Percentiles rank a stretch among this genome's conserved stretches.
phyloP scores from a whole-genome alignment of 37 sponge, comb jelly and placozoan genomes.

The Aphrocallistes beatrix region DNA sequence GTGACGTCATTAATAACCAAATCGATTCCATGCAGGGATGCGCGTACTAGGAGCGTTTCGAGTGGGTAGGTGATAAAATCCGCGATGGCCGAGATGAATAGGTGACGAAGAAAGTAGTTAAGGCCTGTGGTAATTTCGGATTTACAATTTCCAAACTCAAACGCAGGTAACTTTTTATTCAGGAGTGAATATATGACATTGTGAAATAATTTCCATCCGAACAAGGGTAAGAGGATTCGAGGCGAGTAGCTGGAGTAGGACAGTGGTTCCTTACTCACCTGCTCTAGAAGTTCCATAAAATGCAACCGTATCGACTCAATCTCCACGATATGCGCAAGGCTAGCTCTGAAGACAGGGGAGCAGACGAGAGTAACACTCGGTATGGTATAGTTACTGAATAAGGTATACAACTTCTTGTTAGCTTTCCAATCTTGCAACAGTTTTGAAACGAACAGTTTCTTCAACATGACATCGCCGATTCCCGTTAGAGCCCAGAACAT shows the following conservation, averaged over 20 bases:
- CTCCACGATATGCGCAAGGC: neutral
- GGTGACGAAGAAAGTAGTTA: neutral
- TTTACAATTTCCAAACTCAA: neutral
- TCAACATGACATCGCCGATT: neutral
- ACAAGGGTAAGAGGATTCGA: neutral
- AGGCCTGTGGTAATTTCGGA: neutral
- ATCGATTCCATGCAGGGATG: neutral
- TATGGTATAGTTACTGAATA: neutral
- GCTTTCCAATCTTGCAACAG: neutral
- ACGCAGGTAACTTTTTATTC: neutral
- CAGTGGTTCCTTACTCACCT: neutral
- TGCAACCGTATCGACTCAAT: conserved; percentile 1
- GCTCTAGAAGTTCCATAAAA: neutral
- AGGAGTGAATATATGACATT: neutral
- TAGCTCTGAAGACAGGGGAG: neutral
- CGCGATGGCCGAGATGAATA: neutral
- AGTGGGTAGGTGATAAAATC: conserved; percentile 2
- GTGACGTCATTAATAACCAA: conserved; percentile 16
- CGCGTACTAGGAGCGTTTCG: conserved; percentile 1
- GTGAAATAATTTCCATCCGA: neutral
- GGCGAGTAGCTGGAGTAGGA: neutral
- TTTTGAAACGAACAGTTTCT: neutral
- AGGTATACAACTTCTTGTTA: neutral
- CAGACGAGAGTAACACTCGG: neutral
- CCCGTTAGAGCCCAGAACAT: neutral